Base-by-base conservation (phyloP, 2,797 vertebrate genomes). In the Miichthys miiuy region DNA sequence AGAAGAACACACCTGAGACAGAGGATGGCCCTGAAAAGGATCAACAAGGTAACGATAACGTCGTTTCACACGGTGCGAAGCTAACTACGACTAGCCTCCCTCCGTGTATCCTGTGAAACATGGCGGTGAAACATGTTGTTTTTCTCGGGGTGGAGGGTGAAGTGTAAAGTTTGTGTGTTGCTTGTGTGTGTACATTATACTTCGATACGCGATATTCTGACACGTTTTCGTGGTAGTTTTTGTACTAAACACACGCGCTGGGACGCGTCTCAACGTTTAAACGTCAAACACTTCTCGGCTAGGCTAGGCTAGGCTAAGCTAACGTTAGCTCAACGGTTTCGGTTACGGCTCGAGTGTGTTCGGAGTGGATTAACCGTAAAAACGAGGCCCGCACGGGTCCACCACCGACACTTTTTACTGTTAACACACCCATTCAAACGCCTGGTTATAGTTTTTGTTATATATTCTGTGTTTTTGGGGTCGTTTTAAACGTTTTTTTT, bases 21-120 rank as follows among this genome's bases (percentile, higher is more conserved):
- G 75, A 94, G 90, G 89, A 96, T 96, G 95, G 95, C 95, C 75
- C 87, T 96, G 91, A 96, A 96, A 89, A 82, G 95, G 92, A 96
- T 96, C 70, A 90, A 95, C 87, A 96, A 96, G 95, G 95, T 96
- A 87, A 89, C 34, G 89, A 61, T 6, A 46, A n/a, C 68, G 54
- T 57, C 69, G 57, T n/a, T 42, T 30, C 30, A 30, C 34, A 38
- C 34, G 34, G 34, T 9, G 34, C 34, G 34, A 2, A 38, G 34
- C 34, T 38, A 38, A 38, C 34, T 38, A 8, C 34, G 8, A 9
- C 70, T 90, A 93, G 91, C 89, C 86, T 85, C 85, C 83, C 82
- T 69, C 76, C 65, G 74, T 64, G 81, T 25, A 42, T 79, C 20
- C 62, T 25, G 75, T 54, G 9, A 46, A 84, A 78, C 68, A 81